These are phyloP conservation scores for Pyrrhosoma nymphula DNA, from an alignment of 2,888 invertebrate species.

Conservation along the genomic window DNA sequence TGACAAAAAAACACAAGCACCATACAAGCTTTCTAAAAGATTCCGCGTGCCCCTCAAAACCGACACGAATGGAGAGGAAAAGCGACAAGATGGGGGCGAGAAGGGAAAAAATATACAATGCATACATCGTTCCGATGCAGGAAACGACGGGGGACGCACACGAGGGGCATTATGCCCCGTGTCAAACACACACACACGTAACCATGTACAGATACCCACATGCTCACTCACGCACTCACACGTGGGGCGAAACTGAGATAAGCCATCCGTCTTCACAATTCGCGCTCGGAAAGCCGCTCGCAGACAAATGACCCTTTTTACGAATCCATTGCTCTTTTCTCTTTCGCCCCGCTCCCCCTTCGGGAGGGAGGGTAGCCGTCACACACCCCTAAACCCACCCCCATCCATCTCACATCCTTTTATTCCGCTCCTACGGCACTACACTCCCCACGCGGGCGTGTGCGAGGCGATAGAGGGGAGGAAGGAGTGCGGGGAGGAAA, in stretches of 20 bases:
- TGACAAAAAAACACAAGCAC: not conserved
- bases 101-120: slow-evolving; percentile 36
- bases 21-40: not conserved
- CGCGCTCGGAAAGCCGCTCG: slow-evolving; percentile 26
- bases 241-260: slow-evolving; percentile 45
- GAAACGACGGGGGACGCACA: not conserved
- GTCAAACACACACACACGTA: slow-evolving; percentile 26
- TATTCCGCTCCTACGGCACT: not conserved
- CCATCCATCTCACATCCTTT: slow-evolving; percentile 13
- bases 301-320: slow-evolving; percentile 65
- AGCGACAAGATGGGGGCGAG: not conserved
- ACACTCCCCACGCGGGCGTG: not conserved
- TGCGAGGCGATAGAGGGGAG: not conserved
- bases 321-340: slow-evolving; percentile 59
- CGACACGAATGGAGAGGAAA: not conserved
- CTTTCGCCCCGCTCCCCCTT: not conserved
- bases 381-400: not conserved
- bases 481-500: not conserved
- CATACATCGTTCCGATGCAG: not conserved
- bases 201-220: not conserved
- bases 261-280: slow-evolving; percentile 63
- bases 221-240: slow-evolving; percentile 16
- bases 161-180: slow-evolving; percentile 13
- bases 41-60: not conserved
- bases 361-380: not conserved